Evolutionary conservation across 1,140 invertebrate species (phyloP), one percentile per base, ranked within the genome.

Genomic region (Globodera ellingtonae): DNA sequence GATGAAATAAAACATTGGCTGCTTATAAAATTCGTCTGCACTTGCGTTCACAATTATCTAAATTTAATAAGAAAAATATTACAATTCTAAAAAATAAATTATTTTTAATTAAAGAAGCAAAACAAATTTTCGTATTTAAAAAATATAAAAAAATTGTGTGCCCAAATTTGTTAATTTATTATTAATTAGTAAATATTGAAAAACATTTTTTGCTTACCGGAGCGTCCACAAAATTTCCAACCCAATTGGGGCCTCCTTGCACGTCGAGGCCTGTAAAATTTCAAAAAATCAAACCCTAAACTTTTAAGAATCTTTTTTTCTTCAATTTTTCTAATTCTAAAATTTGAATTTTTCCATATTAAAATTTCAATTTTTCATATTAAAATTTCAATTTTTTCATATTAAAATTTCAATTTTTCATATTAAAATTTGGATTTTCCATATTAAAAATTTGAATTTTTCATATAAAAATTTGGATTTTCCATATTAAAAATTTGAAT

Each of bases 1-100:
- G 84, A 96, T 90, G 8, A 92, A 93, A 90, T 96, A 97, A 89
- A 92, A 96, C 91, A 94, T 94, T 0, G 95, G 94, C 84, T 96
- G 94, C 87, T 95, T 95, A 86, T 94, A 94, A 86, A 96, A 95
- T 89, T 94, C 90, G 44, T 89, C 84, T 65, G 69, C 79, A 74
- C 91, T 90, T 0, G 91, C 89, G 84, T 94, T 93, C 0, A 94
- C 92, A 73, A 96, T 92, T 48, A 96, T 92, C 75, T 77, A 62
- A 62, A 59, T 52, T 9, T 52, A 13, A 52, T 9, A 52, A 52
- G 0, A 52, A 52, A 9, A 9, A 52, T 9, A 1, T 52, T 52
- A 9, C 5, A 52, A 52, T 9, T 52, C 50, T 9, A 52, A 52
- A 52, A 52, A 3, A 52, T 7, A 13, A 52, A 3, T 52, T 52